Evolutionary conservation across 2,113 vertebrate genomes (phyloP).

Genomic region (Lota lota): DNA sequence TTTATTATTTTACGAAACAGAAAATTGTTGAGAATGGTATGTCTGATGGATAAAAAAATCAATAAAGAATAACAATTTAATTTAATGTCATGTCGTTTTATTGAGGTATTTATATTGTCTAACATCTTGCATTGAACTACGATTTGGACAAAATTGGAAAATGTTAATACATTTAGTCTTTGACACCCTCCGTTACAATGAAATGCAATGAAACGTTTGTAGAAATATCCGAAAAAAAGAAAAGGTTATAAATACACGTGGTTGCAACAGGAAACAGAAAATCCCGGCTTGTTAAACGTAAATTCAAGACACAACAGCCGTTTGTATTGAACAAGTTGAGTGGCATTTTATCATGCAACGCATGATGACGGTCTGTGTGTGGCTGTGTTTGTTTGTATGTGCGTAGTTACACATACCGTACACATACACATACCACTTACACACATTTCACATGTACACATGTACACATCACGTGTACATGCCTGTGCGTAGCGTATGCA

Average conservation of each 20-base stretch:
- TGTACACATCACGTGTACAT: slow-evolving; percentile 2
- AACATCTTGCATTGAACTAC: no score
- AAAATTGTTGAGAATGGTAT: no score
- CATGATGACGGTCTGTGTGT: background rate
- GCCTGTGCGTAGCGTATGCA: slow-evolving; percentile 10
- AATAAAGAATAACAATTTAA: background rate
- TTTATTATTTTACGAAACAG: no score
- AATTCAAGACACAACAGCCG: slow-evolving; percentile 4
- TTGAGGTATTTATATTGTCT: background rate
- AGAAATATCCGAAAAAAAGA: no score
- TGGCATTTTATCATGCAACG: background rate
- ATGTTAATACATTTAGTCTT: no score
- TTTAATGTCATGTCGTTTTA: background rate
- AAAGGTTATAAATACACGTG: background rate
- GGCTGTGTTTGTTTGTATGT: background rate
- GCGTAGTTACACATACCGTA: background rate
- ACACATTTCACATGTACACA: background rate
- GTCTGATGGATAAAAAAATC: background rate
- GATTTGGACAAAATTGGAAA: no score
- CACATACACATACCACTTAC: background rate
- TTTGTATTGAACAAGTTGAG: background rate
- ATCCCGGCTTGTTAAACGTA: slow-evolving; percentile 10
- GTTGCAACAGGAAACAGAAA: slow-evolving; percentile 9
- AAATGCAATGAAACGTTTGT: no score
- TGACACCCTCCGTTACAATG: no score